Evolutionary conservation across 2,797 vertebrate genomes (phyloP), one percentile per base, ranked within the genome.

Genomic region (Acanthornis magna): DNA sequence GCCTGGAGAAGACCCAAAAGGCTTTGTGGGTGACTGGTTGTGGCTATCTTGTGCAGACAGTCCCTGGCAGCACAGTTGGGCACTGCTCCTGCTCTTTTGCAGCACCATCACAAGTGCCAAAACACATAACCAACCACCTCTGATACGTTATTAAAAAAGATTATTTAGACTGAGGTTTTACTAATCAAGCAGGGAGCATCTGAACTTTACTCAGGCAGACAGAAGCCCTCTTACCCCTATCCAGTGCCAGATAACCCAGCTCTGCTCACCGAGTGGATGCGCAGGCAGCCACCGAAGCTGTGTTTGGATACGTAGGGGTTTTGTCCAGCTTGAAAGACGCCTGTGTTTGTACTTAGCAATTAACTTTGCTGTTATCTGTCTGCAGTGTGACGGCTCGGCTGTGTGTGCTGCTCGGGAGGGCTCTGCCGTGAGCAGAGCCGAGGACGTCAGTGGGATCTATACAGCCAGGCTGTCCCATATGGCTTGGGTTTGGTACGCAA

Each of bases 101-200:
- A 71, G 45, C 55, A 53, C 32, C 10, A 0, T 58, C 76, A 50
- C 51, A 40, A 88, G 82, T 86, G 83, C 67, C 72, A 86, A 78
- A 85, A 74, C 45, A 71, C 36, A 20, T 0, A 13, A 42, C n/a
- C 1, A 4, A 32, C 21, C 53, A 61, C 27, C 50, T 89, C 84
- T 68, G 78, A 76, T 77, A 87, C 1, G 8, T 62, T 80, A 70
- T 80, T 45, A 22, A 38, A 81, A 85, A n/a, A 38, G 0, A 42
- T 95, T 96, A 94, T 96, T 90, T 94, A 96, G 95, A 94, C 94
- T 95, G 79, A 93, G 87, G 78, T 84, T 96, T 95, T 54, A 25
- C 77, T 96, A 95, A 94, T 95, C 93, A 87, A 72, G 54, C n/a
- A 77, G 38, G 67, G 91, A 86, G 84, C 71, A 80, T 85, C 57